Base-by-base conservation (phyloP, 1,140 invertebrate genomes). In the Chlorops oryzae region DNA sequence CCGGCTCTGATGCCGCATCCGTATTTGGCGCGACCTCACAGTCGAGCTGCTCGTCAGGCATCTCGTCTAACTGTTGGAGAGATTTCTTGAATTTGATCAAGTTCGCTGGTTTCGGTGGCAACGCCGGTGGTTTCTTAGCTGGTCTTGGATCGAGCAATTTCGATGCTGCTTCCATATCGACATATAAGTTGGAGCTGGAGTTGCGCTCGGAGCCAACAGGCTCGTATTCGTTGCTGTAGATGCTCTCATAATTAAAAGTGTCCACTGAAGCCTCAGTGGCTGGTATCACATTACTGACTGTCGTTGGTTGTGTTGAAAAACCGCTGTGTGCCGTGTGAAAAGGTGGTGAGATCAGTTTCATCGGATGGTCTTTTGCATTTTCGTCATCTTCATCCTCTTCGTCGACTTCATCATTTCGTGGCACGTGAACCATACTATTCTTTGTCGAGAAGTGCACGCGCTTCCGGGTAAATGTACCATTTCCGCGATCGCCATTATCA, bases 101-200 rank as follows among this genome's bases (percentile, higher is more conserved):
- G 75, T 73, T 83, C 40, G 75, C 70, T 10, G 81, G 81, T 59
- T 84, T 84, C 0, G 81, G 82, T 3, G 81, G 81, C 17, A 83
- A 54, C 4, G 78, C 79, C 7, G 82, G 81, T 0, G 80, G 79
- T 45, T 61, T 24, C 51, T 63, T 66, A 28, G 52, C 46, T 37
- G 22, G 25, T 44, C 56, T 51, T 38, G 15, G 20, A 40, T 20
- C 27, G 20, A 28, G 23, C 35, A 3, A 25, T 9, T 18, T 41
- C 3, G 52, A 42, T 15, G 51, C 46, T 2, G 59, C 52, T 12
- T 75, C 72, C 75, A 78, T 75, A 49, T 77, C 75, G 10, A 76
- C 69, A 58, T 77, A 77, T 27, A 70, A 61, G 59, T 75, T 60
- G 7, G 65, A 69, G 2, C 56, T 52, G 22, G 59, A 63, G 22